phyloP scores from a whole-genome alignment of 53 echinoderm and acorn worm species.

The Echinometra lucunter region DNA sequence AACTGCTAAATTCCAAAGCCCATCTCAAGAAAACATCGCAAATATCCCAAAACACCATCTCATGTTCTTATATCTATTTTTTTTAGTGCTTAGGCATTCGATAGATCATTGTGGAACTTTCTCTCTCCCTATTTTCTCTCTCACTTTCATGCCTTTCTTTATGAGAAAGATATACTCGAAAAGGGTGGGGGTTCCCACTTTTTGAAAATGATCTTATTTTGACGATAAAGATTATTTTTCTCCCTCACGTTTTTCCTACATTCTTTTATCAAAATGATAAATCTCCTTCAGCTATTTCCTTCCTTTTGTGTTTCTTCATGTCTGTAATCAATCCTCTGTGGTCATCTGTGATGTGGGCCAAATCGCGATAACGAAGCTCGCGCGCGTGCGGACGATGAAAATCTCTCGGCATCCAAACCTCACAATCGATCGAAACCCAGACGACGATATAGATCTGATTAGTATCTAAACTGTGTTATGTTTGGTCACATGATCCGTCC shows the following conservation, averaged over 20 bases:
- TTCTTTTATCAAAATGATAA: background rate
- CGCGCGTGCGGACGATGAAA: conserved; percentile 7
- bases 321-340: background rate
- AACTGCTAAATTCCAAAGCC: no score
- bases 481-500: conserved; percentile 1
- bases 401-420: conserved; percentile 25
- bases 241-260: no score
- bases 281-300: background rate
- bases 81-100: no score
- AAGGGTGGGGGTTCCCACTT: no score
- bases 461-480: conserved; percentile 46
- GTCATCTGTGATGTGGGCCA: background rate
- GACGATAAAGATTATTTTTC: no score
- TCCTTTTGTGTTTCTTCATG: background rate
- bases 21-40: no score
- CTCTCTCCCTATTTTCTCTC: background rate
- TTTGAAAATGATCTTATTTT: no score
- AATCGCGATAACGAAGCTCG: background rate
- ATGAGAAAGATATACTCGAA: no score
- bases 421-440: conserved; percentile 17
- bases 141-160: background rate
- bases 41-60: no score
- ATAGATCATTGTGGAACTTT: background rate
- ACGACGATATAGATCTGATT: conserved; percentile 21
- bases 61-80: no score